phyloP scores from a whole-genome alignment of 2,797 vertebrate species.

The Simalia tracyae region DNA sequence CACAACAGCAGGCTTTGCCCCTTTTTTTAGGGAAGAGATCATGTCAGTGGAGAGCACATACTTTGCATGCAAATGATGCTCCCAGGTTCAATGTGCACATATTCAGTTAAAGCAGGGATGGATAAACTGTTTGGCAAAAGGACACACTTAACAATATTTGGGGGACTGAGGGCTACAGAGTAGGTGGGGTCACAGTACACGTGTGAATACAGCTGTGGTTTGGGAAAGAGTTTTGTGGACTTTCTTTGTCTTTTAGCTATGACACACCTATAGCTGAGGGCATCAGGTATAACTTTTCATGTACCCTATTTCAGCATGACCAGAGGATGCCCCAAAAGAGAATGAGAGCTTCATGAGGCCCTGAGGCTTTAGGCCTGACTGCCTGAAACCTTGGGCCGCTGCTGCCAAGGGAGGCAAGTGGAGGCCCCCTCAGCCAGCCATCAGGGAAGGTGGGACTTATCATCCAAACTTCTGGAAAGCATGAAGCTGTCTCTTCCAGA shows the following conservation, averaged over 20 bases:
- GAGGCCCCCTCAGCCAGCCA: background rate
- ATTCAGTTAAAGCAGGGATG: too few relatives aligned
- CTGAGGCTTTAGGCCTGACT: background rate
- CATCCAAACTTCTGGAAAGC: background rate
- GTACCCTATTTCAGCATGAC: background rate
- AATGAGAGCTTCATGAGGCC: background rate
- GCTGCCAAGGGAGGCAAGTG: background rate
- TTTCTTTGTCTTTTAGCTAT: background rate
- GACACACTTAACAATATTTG: background rate
- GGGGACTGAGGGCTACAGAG: background rate
- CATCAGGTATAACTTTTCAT: background rate
- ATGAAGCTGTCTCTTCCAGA: background rate
- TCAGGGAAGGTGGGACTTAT: background rate
- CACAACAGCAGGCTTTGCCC: too few relatives aligned
- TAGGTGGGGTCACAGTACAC: background rate
- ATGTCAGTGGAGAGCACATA: too few relatives aligned
- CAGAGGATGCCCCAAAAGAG: background rate
- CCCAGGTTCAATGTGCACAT: too few relatives aligned
- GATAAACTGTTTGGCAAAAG: background rate
- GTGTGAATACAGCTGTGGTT: background rate
- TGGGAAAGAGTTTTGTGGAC: background rate
- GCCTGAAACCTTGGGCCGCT: background rate
- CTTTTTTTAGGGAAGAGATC: too few relatives aligned
- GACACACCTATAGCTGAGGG: background rate
- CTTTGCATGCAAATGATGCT: too few relatives aligned